phyloP scores from a whole-genome alignment of 2,113 vertebrate species.

The Engystomops pustulosus region DNA sequence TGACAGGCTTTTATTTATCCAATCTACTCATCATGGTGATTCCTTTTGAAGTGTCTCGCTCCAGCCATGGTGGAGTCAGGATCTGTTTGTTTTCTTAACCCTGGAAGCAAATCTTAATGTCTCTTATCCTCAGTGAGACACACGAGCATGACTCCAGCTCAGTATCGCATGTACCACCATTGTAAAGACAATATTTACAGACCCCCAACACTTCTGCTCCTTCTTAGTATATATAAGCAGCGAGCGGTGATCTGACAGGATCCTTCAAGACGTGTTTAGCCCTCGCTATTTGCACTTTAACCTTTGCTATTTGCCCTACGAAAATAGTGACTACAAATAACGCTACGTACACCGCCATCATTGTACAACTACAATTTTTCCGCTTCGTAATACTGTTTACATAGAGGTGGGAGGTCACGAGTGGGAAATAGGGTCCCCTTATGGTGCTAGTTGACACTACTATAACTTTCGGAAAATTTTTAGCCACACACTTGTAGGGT shows the following conservation, averaged over 20 bases:
- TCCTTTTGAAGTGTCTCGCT: constrained; percentile 56
- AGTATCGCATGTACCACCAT: constrained; percentile 45
- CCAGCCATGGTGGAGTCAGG: constrained; percentile 57
- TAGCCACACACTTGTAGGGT: too few species aligned
- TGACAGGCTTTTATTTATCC: constrained; percentile 59
- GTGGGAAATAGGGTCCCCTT: too few species aligned
- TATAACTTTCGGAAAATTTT: too few species aligned
- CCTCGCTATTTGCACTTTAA: constrained; percentile 13
- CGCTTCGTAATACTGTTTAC: too few species aligned
- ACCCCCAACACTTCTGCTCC: constrained; percentile 48
- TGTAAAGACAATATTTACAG: constrained; percentile 57
- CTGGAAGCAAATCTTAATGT: constrained; percentile 58
- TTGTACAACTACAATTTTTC: too few species aligned
- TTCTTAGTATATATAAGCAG: constrained; percentile 45
- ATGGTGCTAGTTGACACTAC: too few species aligned
- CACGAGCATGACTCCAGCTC: constrained; percentile 45
- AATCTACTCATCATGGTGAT: constrained; percentile 52
- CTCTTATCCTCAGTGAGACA: constrained; percentile 49
- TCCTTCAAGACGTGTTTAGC: constrained; percentile 23
- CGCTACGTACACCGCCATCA: background rate
- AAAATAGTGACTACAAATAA: background rate
- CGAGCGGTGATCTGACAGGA: constrained; percentile 30
- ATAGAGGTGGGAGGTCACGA: too few species aligned
- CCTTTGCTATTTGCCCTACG: background rate
- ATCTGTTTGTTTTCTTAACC: constrained; percentile 59